These are phyloP conservation scores for Coecobrya sp. DNA, from an alignment of 2,888 invertebrate species.

Conservation along the genomic window DNA sequence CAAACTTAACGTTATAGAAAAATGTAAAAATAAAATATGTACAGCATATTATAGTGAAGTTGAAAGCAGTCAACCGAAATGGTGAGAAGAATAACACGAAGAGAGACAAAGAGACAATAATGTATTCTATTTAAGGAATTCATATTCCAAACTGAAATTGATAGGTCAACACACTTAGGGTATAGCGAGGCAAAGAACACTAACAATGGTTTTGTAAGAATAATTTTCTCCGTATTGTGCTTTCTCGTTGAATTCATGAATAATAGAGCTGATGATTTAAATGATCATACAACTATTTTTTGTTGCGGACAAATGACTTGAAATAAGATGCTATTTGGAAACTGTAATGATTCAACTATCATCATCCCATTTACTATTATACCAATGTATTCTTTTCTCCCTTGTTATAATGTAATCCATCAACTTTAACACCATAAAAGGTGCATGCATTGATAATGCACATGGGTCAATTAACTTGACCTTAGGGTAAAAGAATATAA, in stretches of 20 bases:
- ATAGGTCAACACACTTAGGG: conserved; percentile 48
- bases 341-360: background rate
- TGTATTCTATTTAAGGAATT: background rate
- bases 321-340: conserved; percentile 17
- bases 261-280: background rate
- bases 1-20: too few relatives aligned
- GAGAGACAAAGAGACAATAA: background rate
- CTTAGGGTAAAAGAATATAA: conserved; percentile 17
- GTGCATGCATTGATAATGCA: conserved; percentile 5
- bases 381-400: background rate
- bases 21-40: too few relatives aligned
- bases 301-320: background rate
- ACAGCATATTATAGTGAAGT: too few relatives aligned
- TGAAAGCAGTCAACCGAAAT: too few relatives aligned
- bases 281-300: background rate
- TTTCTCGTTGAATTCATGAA: conserved; percentile 2
- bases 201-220: background rate
- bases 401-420: background rate
- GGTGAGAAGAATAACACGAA: too few relatives aligned
- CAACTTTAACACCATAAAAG: conserved; percentile 57
- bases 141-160: background rate
- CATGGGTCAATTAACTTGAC: conserved; percentile 68
- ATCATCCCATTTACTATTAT: background rate
- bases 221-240: background rate
- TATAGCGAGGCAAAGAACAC: conserved; percentile 12